phyloP scores from a whole-genome alignment of 2,888 invertebrate species.

The Zeuzera pyrina region DNA sequence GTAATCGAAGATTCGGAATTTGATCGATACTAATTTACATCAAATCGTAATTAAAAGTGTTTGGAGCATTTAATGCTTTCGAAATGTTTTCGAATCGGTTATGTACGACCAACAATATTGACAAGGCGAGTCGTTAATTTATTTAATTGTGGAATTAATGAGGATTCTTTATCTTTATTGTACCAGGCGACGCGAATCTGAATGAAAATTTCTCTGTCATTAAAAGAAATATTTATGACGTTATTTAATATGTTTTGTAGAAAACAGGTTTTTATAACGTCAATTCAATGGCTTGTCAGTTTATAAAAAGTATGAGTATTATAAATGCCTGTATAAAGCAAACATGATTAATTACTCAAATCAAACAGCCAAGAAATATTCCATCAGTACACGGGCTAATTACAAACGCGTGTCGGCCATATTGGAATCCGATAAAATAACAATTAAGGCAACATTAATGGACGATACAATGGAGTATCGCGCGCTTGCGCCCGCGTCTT shows the following conservation, averaged over 20 bases:
- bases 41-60: conserved; percentile 47
- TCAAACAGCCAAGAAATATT: conserved; percentile 1
- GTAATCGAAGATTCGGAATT: conserved; percentile 27
- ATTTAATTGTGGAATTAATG: conserved; percentile 29
- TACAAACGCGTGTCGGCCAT: conserved; percentile 45
- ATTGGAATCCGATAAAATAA: conserved; percentile 67
- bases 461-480: conserved; percentile 47
- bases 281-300: conserved; percentile 11
- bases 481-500: conserved; percentile 26
- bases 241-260: conserved; percentile 10
- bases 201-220: conserved; percentile 21
- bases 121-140: conserved; percentile 23
- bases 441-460: conserved; percentile 65
- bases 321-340: conserved; percentile 7
- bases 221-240: conserved; percentile 18
- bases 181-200: conserved; percentile 22
- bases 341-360: conserved; percentile 1
- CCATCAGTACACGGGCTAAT: conserved; percentile 14
- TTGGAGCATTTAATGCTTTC: conserved; percentile 25
- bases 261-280: conserved; percentile 8
- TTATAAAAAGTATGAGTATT: conserved; percentile 9
- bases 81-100: conserved; percentile 27
- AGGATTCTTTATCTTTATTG: conserved; percentile 32
- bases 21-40: conserved; percentile 41
- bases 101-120: conserved; percentile 18